phyloP scores from a whole-genome alignment of 2,888 invertebrate species.

The Drosophila nr. medialis region DNA sequence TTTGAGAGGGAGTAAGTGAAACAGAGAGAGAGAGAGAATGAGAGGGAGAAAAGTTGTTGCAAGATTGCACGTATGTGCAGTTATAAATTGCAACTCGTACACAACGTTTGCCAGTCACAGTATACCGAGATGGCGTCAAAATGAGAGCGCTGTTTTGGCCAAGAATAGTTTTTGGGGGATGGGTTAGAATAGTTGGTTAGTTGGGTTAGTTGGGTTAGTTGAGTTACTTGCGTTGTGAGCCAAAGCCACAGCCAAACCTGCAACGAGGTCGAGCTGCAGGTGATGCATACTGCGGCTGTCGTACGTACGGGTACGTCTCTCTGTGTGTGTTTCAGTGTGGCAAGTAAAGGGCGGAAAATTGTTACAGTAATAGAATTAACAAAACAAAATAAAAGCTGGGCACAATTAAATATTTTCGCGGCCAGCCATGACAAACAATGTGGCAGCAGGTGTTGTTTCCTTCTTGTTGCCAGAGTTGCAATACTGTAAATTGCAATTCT shows the following conservation, averaged over 20 bases:
- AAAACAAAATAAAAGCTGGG: conserved; percentile 56
- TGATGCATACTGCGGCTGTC: conserved; percentile 51
- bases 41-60: background rate
- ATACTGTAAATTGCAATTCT: background rate
- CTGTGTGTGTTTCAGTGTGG: conserved; percentile 20
- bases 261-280: conserved; percentile 42
- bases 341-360: conserved; percentile 48
- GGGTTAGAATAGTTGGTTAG: conserved; percentile 41
- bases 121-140: conserved; percentile 31
- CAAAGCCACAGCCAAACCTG: conserved; percentile 31
- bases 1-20: background rate
- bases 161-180: conserved; percentile 7
- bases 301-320: conserved; percentile 6
- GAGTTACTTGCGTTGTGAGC: conserved; percentile 21
- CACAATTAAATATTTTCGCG: conserved; percentile 67
- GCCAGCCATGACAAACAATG: conserved; percentile 38
- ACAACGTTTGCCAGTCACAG: conserved; percentile 55
- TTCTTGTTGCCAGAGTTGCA: conserved; percentile 1
- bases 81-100: conserved; percentile 77
- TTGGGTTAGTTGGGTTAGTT: conserved; percentile 39
- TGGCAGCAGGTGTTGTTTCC: conserved; percentile 17
- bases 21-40: background rate
- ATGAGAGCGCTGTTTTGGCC: conserved; percentile 2
- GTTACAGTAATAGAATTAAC: conserved; percentile 68
- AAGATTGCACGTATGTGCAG: conserved; percentile 65